These are phyloP conservation scores for Nasonovia ribisnigri DNA, from an alignment of 2,888 invertebrate species.

Conservation along the genomic window DNA sequence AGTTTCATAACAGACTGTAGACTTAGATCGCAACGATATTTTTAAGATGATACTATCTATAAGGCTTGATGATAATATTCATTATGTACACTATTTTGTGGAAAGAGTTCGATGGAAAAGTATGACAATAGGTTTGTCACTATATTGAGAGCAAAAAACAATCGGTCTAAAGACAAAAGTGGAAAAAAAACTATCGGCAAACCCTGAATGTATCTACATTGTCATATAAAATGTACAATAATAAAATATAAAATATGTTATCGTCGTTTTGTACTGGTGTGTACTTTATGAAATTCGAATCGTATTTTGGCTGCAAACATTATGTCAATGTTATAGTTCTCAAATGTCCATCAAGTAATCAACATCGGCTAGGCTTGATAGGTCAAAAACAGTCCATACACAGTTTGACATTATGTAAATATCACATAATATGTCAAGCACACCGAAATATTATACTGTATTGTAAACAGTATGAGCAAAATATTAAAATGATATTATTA, in stretches of 20 bases:
- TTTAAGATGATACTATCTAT: neutral
- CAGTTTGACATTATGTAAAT: neutral
- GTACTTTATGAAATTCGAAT: neutral
- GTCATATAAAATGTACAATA: neutral
- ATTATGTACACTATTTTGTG: neutral
- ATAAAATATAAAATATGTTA: neutral
- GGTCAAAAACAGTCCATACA: neutral
- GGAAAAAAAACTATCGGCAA: neutral
- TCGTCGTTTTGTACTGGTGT: neutral
- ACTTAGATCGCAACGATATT: neutral
- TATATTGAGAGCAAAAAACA: neutral
- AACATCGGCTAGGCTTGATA: neutral
- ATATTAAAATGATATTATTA: neutral
- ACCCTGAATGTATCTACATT: neutral
- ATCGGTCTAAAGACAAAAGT: neutral
- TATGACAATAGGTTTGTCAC: neutral
- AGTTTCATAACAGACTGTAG: neutral
- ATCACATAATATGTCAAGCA: neutral
- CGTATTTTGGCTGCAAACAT: neutral
- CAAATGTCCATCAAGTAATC: neutral
- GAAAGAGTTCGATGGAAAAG: neutral
- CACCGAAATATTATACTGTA: neutral
- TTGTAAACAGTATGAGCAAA: neutral
- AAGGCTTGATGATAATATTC: neutral
- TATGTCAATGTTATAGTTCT: neutral